Percentiles rank a stretch among this genome's conserved stretches.
Conservation (phyloP, 2,113 vertebrate species). For the Menura novaehollandiae region DNA sequence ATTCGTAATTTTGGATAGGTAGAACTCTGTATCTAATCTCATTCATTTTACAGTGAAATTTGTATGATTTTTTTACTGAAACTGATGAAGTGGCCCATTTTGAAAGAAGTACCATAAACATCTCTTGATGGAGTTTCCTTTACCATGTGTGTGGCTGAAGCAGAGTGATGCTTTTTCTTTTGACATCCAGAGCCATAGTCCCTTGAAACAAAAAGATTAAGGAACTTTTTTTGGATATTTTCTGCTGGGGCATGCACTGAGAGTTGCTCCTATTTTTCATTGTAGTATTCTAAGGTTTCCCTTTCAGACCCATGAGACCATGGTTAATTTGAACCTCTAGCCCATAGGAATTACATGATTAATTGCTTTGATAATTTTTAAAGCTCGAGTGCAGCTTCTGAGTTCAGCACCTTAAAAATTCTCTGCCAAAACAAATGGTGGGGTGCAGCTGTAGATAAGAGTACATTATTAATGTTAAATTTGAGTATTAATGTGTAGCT, state of each 20-base stretch:
- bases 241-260: neutral
- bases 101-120: neutral
- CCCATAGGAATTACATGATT: neutral
- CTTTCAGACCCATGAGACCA: neutral
- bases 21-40: neutral
- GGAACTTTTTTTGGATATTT: neutral
- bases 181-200: neutral
- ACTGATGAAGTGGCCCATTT: neutral
- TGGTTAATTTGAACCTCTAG: neutral
- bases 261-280: neutral
- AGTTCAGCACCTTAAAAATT: neutral
- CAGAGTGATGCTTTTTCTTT: neutral
- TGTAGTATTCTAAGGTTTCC: neutral
- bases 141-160: neutral
- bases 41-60: neutral
- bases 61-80: neutral
- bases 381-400: neutral
- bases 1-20: neutral
- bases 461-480: neutral
- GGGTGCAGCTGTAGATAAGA: neutral
- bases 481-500: neutral
- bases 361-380: neutral
- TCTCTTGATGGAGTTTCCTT: neutral
- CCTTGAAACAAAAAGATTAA: neutral
- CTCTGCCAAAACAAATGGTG: neutral